Percentiles rank a stretch among this genome's conserved stretches.
phyloP scores from a whole-genome alignment of 1,140 invertebrate species.

The Sitodiplosis mosellana region DNA sequence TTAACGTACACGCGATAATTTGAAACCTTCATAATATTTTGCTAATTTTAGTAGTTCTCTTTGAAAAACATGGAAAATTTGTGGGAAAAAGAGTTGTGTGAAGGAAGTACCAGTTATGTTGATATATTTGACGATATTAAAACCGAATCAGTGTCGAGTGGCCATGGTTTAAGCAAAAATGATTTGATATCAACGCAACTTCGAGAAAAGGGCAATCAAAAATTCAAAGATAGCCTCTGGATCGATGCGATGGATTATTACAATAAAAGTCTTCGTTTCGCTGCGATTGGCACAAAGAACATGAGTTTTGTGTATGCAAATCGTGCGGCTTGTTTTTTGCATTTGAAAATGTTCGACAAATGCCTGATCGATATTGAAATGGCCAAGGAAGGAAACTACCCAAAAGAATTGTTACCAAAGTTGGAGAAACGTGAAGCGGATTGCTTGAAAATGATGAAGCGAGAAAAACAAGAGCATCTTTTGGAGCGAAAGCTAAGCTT shows the following conservation, averaged over 20 bases:
- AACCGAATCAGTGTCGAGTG: background rate
- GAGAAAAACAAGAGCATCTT: conserved; percentile 13
- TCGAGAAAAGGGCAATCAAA: background rate
- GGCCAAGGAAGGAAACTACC: conserved; percentile 14
- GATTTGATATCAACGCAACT: conserved; percentile 11
- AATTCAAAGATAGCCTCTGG: background rate
- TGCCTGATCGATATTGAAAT: conserved; percentile 23
- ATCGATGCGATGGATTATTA: conserved; percentile 7
- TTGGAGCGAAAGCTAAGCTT: conserved; percentile 9
- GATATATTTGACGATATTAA: background rate
- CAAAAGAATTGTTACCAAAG: conserved; percentile 6
- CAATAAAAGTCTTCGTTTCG: conserved; percentile 12
- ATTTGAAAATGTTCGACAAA: conserved; percentile 18
- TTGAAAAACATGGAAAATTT: background rate
- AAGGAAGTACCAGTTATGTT: background rate
- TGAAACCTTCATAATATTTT: no score
- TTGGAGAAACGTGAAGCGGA: background rate
- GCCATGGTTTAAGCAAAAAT: background rate
- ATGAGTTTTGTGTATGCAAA: conserved; percentile 23
- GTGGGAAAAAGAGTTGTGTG: background rate
- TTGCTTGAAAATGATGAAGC: conserved; percentile 11
- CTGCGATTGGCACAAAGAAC: conserved; percentile 10
- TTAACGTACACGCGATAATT: no score
- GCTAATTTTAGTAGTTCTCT: no score
- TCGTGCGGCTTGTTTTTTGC: conserved; percentile 25